Evolutionary conservation across 2,888 invertebrate genomes (phyloP).

Genomic region (Phyllotreta striolata): DNA sequence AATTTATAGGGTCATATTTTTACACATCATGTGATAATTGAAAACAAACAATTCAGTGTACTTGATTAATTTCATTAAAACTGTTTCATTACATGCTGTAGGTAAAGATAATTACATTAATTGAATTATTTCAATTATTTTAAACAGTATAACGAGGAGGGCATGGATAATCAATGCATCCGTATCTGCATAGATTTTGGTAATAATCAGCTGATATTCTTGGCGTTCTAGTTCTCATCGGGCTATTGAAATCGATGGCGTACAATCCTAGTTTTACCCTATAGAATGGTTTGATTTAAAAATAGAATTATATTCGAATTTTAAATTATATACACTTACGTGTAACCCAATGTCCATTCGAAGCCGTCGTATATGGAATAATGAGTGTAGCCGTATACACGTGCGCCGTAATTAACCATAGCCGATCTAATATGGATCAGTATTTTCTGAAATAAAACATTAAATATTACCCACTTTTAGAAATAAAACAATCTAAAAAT

Average conservation of each 20-base stretch:
- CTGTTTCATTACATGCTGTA: too few relatives aligned
- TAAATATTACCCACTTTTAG: not conserved
- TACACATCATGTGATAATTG: too few relatives aligned
- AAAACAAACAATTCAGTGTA: too few relatives aligned
- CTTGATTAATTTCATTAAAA: too few relatives aligned
- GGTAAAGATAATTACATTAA: too few relatives aligned
- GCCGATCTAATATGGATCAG: not conserved
- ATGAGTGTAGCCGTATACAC: slow-evolving; percentile 9
- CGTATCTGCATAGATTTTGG: slow-evolving; percentile 9
- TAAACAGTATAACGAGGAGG: not conserved
- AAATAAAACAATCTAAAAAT: too few relatives aligned
- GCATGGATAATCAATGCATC: slow-evolving; percentile 9
- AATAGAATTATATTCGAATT: not conserved
- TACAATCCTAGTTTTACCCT: slow-evolving; percentile 9
- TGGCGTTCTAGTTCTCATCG: slow-evolving; percentile 9
- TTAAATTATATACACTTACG: slow-evolving; percentile 6
- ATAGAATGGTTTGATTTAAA: slow-evolving; percentile 4
- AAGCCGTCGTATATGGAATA: slow-evolving; percentile 1
- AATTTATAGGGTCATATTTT: too few relatives aligned
- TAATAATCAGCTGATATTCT: slow-evolving; percentile 16
- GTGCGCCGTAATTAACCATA: not conserved
- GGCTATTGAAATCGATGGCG: slow-evolving; percentile 12
- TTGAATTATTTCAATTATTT: too few relatives aligned
- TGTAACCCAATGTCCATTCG: slow-evolving; percentile 6
- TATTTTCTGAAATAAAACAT: slow-evolving; percentile 1